A percentile compares a stretch with the other conserved stretches of the same genome.
phyloP scores from a whole-genome alignment of 1,140 invertebrate genomes.

The Polypedilum pembai region DNA sequence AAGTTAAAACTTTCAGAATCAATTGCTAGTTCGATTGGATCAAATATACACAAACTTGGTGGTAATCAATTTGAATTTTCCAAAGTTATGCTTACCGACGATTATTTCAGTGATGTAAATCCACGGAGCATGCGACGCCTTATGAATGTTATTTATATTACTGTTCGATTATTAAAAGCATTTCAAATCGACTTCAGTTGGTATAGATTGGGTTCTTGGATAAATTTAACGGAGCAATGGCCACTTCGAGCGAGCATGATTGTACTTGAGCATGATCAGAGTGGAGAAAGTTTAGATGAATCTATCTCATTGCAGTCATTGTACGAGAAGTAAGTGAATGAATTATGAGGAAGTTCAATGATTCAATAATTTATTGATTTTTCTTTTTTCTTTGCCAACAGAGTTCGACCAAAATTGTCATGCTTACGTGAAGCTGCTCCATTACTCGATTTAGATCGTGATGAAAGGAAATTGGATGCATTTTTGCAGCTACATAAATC shows the following conservation, averaged over 20 bases:
- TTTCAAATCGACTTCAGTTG: slow-evolving; percentile 99
- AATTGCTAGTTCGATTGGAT: slow-evolving; percentile 80
- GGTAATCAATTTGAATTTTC: slow-evolving; percentile 63
- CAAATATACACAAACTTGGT: slow-evolving; percentile 69
- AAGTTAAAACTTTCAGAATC: slow-evolving; percentile 76
- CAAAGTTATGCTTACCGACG: slow-evolving; percentile 85
- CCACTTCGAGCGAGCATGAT: slow-evolving; percentile 96
- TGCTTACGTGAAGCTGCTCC: slow-evolving; percentile 80
- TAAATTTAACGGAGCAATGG: slow-evolving; percentile 98
- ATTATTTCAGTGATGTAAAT: slow-evolving; percentile 97
- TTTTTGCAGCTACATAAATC: slow-evolving; percentile 82
- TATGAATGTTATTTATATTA: slow-evolving; percentile 96
- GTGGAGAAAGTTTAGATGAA: slow-evolving; percentile 81
- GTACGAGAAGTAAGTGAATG: slow-evolving; percentile 75
- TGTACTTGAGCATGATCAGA: slow-evolving; percentile 85
- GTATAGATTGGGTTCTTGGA: slow-evolving; percentile 94
- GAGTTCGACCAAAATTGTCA: slow-evolving; percentile 71
- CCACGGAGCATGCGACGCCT: slow-evolving; percentile 90
- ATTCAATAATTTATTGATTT: slow-evolving; percentile 21
- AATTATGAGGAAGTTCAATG: background rate
- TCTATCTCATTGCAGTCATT: slow-evolving; percentile 74
- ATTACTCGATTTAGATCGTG: slow-evolving; percentile 82
- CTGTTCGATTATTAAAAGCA: slow-evolving; percentile 89
- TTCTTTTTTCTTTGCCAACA: slow-evolving; percentile 42
- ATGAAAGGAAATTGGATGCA: slow-evolving; percentile 89